Evolutionary conservation across 2,888 invertebrate genomes (phyloP).

Genomic region (Nemotelus nigrinus): DNA sequence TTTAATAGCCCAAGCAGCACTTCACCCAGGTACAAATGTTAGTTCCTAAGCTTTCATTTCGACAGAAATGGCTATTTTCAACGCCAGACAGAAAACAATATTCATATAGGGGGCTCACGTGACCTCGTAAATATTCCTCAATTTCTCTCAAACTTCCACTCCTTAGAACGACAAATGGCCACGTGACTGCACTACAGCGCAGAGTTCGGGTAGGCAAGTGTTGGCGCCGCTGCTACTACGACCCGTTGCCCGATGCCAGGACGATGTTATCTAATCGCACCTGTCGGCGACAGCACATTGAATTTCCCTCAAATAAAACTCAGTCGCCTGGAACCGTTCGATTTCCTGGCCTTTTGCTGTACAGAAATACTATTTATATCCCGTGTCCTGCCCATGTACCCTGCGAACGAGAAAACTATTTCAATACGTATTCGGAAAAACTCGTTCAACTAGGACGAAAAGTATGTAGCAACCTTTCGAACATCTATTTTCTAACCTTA

Average conservation of each 20-base stretch:
- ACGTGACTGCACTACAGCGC: slow-evolving; percentile 11
- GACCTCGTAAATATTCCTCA: background rate
- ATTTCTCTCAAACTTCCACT: background rate
- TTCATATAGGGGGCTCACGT: background rate
- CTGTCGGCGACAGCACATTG: slow-evolving; percentile 1
- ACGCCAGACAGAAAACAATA: too few species aligned
- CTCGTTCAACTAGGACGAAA: background rate
- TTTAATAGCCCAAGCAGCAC: too few species aligned
- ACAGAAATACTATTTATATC: background rate
- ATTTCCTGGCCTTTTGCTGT: background rate
- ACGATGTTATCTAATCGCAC: slow-evolving; percentile 16
- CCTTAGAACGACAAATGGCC: background rate
- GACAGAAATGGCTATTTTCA: too few species aligned
- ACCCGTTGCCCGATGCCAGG: background rate
- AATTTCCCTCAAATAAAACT: background rate
- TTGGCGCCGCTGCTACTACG: slow-evolving; percentile 4
- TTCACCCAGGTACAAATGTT: too few species aligned
- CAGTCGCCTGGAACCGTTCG: slow-evolving; percentile 7
- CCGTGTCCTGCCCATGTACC: background rate
- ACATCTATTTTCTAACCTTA: slow-evolving; percentile 39
- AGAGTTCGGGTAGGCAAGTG: slow-evolving; percentile 22
- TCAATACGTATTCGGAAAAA: slow-evolving; percentile 4
- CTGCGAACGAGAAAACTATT: background rate
- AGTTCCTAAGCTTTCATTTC: too few species aligned
- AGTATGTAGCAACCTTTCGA: background rate